phyloP scores from a whole-genome alignment of 1,140 invertebrate species.

The Scaptomyza pallida region DNA sequence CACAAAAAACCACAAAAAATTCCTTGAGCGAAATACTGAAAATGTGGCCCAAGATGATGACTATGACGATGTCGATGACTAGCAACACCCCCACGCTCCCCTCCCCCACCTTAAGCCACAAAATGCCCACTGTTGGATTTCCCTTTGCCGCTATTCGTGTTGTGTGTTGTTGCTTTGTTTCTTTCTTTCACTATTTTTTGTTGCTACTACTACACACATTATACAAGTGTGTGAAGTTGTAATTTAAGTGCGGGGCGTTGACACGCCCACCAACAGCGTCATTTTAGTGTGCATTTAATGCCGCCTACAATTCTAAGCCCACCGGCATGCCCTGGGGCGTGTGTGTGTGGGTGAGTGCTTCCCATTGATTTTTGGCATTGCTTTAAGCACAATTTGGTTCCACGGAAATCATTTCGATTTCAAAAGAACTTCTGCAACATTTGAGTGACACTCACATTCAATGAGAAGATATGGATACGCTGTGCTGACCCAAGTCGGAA shows the following conservation, averaged over 20 bases:
- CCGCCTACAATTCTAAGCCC: conserved; percentile 31
- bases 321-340: conserved; percentile 38
- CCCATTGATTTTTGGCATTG: conserved; percentile 72
- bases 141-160: conserved; percentile 51
- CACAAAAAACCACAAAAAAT: too few species aligned
- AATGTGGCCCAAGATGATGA: conserved; percentile 66
- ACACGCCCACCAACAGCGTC: conserved; percentile 62
- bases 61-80: conserved; percentile 67
- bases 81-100: conserved; percentile 17
- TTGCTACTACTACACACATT: conserved; percentile 72
- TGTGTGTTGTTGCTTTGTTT: conserved; percentile 28
- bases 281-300: conserved; percentile 64
- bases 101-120: too few species aligned
- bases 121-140: conserved; percentile 56
- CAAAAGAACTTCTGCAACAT: conserved; percentile 39
- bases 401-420: conserved; percentile 40
- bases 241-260: conserved; percentile 70
- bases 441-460: conserved; percentile 40
- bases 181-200: conserved; percentile 17
- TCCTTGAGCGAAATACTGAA: conserved; percentile 64
- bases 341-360: conserved; percentile 9
- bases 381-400: conserved; percentile 67
- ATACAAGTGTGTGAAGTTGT: conserved; percentile 80
- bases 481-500: conserved; percentile 21
- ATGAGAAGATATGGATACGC: conserved; percentile 17